Evolutionary conservation across 2,888 invertebrate genomes (phyloP).

Genomic region (Pantelozetes paolii): DNA sequence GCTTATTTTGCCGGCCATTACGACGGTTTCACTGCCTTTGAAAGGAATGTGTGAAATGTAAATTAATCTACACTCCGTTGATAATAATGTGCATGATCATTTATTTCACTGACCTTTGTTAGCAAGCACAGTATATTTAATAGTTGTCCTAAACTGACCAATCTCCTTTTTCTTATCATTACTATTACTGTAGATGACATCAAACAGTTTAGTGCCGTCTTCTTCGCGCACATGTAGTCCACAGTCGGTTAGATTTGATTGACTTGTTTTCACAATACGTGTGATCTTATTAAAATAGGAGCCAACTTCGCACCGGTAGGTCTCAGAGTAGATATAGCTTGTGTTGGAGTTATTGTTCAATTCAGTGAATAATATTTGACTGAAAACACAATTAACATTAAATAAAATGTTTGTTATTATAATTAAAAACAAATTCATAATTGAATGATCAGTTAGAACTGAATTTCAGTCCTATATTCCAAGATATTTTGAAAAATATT

Average conservation of each 20-base stretch:
- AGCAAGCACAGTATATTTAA: neutral
- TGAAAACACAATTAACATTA: neutral
- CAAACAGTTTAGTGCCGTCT: neutral
- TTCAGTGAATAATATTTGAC: neutral
- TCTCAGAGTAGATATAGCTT: neutral
- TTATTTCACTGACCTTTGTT: neutral
- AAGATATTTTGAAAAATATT: no score
- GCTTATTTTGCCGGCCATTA: neutral
- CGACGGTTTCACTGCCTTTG: neutral
- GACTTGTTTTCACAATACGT: neutral
- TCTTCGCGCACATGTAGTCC: neutral
- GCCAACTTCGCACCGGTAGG: conserved; percentile 18
- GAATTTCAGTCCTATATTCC: no score
- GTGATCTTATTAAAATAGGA: neutral
- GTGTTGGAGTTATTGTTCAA: no score
- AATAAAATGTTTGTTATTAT: no score
- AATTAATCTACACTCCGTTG: neutral
- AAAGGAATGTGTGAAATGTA: neutral
- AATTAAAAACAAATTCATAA: no score
- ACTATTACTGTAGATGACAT: no score
- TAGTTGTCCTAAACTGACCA: neutral
- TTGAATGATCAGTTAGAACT: no score
- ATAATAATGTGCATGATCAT: neutral
- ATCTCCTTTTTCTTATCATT: neutral
- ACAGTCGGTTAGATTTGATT: neutral